phyloP scores from a whole-genome alignment of 2,888 invertebrate genomes.

The Lamellibrachia satsuma region DNA sequence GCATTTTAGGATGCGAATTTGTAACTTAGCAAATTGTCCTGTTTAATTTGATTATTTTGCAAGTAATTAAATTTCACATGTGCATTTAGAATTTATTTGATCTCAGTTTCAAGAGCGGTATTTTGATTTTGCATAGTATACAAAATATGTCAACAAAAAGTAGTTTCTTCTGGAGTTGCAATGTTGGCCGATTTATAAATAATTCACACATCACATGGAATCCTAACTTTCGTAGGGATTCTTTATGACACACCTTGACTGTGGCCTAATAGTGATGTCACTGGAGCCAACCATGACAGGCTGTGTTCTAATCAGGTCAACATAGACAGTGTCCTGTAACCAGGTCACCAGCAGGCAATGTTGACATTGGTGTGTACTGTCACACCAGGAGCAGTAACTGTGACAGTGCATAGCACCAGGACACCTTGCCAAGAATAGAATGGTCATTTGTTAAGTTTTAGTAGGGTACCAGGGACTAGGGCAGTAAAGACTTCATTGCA shows the following conservation, averaged over 20 bases:
- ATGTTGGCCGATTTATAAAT: not conserved
- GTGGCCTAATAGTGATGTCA: not conserved
- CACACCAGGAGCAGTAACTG: not conserved
- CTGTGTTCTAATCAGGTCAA: not conserved
- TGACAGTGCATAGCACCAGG: constrained; percentile 1
- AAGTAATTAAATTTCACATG: not conserved
- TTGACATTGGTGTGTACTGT: not conserved
- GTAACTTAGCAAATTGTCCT: not conserved
- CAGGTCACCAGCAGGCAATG: not conserved
- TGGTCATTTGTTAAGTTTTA: not conserved
- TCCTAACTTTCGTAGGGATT: too few relatives aligned
- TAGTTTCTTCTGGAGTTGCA: not conserved
- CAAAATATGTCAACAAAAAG: not conserved
- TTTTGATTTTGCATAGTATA: not conserved
- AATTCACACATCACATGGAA: not conserved
- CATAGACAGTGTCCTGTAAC: not conserved
- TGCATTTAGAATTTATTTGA: not conserved
- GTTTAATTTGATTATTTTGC: not conserved
- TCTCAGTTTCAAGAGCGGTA: not conserved
- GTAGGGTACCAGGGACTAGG: not conserved
- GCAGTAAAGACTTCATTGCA: not conserved
- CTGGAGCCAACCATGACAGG: not conserved
- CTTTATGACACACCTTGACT: too few relatives aligned
- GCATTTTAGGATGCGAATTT: not conserved
- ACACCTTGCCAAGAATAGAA: not conserved